Evolutionary conservation across 2,888 invertebrate species (phyloP).

Genomic region (Watsonalla cultraria): DNA sequence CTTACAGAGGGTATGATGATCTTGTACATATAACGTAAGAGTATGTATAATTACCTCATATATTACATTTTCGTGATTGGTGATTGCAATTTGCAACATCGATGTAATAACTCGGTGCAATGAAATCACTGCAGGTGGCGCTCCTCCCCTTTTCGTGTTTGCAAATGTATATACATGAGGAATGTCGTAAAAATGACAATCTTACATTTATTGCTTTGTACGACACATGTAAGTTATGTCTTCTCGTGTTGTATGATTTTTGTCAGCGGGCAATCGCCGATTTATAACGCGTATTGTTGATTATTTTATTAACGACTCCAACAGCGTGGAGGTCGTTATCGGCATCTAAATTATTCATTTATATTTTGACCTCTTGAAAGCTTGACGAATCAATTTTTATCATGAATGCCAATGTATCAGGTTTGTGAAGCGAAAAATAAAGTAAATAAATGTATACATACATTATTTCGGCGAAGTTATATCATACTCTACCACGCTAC

Average conservation of each 20-base stretch:
- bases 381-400: conserved; percentile 40
- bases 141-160: conserved; percentile 40
- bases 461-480: too few relatives aligned
- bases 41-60: conserved; percentile 11
- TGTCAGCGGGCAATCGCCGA: conserved; percentile 70
- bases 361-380: conserved; percentile 34
- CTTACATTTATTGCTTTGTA: conserved; percentile 60
- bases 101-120: conserved; percentile 37
- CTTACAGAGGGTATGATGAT: too few relatives aligned
- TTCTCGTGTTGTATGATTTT: conserved; percentile 59
- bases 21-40: too few relatives aligned
- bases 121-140: conserved; percentile 52
- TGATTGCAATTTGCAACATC: conserved; percentile 25
- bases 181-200: conserved; percentile 66
- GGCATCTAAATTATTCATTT: conserved; percentile 32
- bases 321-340: conserved; percentile 40
- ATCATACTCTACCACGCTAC: too few relatives aligned
- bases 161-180: conserved; percentile 50
- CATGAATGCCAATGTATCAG: background rate
- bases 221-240: conserved; percentile 62
- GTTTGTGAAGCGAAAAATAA: too few relatives aligned
- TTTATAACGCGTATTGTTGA: conserved; percentile 66
- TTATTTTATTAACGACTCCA: conserved; percentile 62
- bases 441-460: too few relatives aligned
- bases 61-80: conserved; percentile 12